Base-by-base conservation (phyloP, 2,113 vertebrate genomes). In the Engraulis encrasicolus region DNA sequence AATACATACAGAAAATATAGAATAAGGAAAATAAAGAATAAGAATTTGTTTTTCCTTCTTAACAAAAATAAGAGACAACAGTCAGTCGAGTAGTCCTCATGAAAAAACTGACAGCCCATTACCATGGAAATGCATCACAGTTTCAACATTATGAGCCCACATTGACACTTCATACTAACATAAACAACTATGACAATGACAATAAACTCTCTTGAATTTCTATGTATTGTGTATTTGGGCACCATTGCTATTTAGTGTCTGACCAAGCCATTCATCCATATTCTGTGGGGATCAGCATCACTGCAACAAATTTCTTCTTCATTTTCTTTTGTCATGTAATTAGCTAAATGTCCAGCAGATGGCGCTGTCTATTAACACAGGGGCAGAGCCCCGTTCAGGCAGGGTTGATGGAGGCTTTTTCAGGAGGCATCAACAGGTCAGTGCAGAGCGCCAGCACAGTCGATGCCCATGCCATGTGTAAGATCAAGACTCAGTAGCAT, bases 401-500 rank as follows among this genome's bases (percentile, higher is more conserved):
- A 34, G 27, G 27, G 27, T 17, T 34, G 61, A 34, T 9, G 61
- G 61, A 34, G 61, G 27, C 61, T 71, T 27, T 4, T 71, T 71
- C 12, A 71, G 34, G 23, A 71, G 61, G 27, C 61, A 34, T 71
- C 2, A 15, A 27, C 23, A 66, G 14, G 23, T 66, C 6, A 31
- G 19, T 20, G 34, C 17, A 71, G 61, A 12, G 17, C 14, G 61
- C 34, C 15, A 34, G 27, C 31, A 71, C 9, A 71, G 61, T 31
- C 0, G 14, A 71, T 71, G 27, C 27, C 9, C 27, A 31, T 34
- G 61, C 58, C 23, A 11, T 66, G 23, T 66, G 3, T 11, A 31
- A 7, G 58, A n/a, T 19, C 31, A 36, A 36, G 15, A 50, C 66
- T 81, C 81, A 50, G 78, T 85, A 84, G 82, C 84, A 86, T 88